phyloP scores from a whole-genome alignment of 2,797 vertebrate genomes.

The Etheostoma perlongum region DNA sequence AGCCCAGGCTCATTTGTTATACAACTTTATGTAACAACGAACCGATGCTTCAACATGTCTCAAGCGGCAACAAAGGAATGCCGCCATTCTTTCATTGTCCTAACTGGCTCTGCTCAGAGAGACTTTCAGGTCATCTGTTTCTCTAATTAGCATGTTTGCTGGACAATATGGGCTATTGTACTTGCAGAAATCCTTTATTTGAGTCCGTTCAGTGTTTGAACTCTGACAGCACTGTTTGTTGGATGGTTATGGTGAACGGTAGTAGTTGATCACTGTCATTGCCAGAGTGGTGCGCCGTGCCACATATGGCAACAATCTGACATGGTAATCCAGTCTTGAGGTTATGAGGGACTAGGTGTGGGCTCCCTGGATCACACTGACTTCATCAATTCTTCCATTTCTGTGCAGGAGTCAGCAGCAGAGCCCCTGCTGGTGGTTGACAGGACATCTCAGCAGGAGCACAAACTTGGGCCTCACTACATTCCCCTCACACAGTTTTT shows the following conservation, averaged over 20 bases:
- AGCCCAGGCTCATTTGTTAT: conserved; percentile 86
- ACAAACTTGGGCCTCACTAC: conserved; percentile 54
- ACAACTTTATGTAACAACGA: conserved; percentile 86
- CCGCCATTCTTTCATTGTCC: conserved; percentile 71
- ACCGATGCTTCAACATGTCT: conserved; percentile 76
- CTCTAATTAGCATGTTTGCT: conserved; percentile 72
- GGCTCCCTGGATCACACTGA: conserved; percentile 74
- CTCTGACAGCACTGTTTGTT: conserved; percentile 75
- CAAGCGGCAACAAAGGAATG: conserved; percentile 74
- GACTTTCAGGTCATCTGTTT: conserved; percentile 75
- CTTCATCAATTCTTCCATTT: conserved; percentile 78
- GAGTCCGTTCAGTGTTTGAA: conserved; percentile 71
- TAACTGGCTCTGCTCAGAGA: conserved; percentile 60
- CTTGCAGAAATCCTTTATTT: conserved; percentile 61
- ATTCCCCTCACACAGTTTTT: conserved; percentile 39
- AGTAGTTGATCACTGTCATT: conserved; percentile 85
- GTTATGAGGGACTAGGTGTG: conserved; percentile 84
- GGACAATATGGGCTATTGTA: conserved; percentile 59
- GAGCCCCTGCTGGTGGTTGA: conserved; percentile 71
- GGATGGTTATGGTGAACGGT: conserved; percentile 76
- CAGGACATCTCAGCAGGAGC: conserved; percentile 71
- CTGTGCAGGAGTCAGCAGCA: conserved; percentile 52
- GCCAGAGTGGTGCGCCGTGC: conserved; percentile 80
- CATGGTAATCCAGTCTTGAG: conserved; percentile 82
- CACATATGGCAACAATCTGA: conserved; percentile 89